Conservation (phyloP, 2,113 vertebrate species). For the Lutjanus erythropterus region DNA sequence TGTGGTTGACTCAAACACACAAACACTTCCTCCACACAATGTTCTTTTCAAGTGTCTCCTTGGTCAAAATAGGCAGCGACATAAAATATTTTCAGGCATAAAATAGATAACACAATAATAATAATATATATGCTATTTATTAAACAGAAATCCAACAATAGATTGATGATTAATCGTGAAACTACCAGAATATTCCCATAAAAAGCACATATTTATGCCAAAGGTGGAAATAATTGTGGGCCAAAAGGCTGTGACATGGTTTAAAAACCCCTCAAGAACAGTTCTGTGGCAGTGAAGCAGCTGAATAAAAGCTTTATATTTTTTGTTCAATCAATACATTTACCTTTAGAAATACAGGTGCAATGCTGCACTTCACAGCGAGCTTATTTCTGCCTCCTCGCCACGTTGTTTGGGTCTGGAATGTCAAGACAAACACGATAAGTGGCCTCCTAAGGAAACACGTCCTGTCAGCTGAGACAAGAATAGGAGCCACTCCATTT, state of each 20-base stretch:
- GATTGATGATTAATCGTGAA: not conserved
- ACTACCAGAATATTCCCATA: too few relatives aligned
- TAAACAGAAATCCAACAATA: not conserved
- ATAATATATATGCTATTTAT: too few relatives aligned
- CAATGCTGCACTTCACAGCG: not conserved
- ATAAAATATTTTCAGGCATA: too few relatives aligned
- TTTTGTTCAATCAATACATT: not conserved
- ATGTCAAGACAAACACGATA: slow-evolving; percentile 46
- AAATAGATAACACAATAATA: too few relatives aligned
- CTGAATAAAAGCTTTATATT: not conserved
- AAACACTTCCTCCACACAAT: too few relatives aligned
- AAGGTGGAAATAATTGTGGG: not conserved
- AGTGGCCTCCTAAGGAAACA: slow-evolving; percentile 51
- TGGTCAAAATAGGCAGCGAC: not conserved
- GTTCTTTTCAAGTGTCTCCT: not conserved
- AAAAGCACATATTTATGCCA: not conserved
- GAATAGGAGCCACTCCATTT: slow-evolving; percentile 39
- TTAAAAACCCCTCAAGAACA: not conserved
- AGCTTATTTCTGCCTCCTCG: not conserved
- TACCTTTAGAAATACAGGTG: not conserved
- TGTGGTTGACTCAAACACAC: too few relatives aligned
- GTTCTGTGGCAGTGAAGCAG: not conserved
- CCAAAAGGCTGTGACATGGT: not conserved
- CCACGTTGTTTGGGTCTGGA: slow-evolving; percentile 23
- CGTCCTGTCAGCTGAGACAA: slow-evolving; percentile 31